Evolutionary conservation across 2,113 vertebrate genomes (phyloP).

Genomic region (Rhinolophus sinicus): DNA sequence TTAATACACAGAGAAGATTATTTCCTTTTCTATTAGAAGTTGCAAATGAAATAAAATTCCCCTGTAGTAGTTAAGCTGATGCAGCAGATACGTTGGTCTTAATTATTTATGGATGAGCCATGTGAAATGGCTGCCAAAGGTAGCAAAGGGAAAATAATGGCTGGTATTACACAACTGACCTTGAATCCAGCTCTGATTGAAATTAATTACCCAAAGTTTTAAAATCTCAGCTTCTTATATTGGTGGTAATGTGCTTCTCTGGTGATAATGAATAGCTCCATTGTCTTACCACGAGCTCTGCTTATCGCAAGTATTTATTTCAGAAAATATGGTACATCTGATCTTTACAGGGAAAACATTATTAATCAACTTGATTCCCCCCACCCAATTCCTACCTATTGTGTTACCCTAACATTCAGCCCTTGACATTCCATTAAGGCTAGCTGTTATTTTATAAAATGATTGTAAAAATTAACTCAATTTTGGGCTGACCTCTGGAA

Average conservation of each 20-base stretch:
- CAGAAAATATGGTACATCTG: constrained; percentile 76
- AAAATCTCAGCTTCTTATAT: constrained; percentile 83
- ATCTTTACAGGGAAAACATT: constrained; percentile 74
- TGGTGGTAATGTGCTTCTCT: constrained; percentile 77
- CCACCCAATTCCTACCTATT: constrained; percentile 31
- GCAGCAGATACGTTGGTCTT: constrained; percentile 81
- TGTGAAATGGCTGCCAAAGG: constrained; percentile 84
- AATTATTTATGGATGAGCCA: constrained; percentile 86
- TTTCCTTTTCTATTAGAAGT: constrained; percentile 68
- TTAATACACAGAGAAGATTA: constrained; percentile 64
- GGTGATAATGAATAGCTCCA: constrained; percentile 82
- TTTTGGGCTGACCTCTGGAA: constrained; percentile 75
- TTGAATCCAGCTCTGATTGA: constrained; percentile 86
- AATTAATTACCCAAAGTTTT: constrained; percentile 85
- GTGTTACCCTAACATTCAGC: constrained; percentile 54
- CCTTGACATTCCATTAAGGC: constrained; percentile 56
- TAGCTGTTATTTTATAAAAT: constrained; percentile 75
- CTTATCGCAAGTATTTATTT: constrained; percentile 85
- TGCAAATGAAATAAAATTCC: constrained; percentile 78
- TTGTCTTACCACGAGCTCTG: constrained; percentile 82
- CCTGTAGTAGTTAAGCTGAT: constrained; percentile 82
- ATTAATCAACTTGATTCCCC: constrained; percentile 76
- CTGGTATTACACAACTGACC: constrained; percentile 85
- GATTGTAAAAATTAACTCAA: constrained; percentile 77
- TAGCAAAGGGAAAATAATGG: constrained; percentile 86